Percentiles rank a stretch among this genome's conserved stretches.
Evolutionary conservation across 2,113 vertebrate species (phyloP).

Genomic region (Meleagris gallopavo): DNA sequence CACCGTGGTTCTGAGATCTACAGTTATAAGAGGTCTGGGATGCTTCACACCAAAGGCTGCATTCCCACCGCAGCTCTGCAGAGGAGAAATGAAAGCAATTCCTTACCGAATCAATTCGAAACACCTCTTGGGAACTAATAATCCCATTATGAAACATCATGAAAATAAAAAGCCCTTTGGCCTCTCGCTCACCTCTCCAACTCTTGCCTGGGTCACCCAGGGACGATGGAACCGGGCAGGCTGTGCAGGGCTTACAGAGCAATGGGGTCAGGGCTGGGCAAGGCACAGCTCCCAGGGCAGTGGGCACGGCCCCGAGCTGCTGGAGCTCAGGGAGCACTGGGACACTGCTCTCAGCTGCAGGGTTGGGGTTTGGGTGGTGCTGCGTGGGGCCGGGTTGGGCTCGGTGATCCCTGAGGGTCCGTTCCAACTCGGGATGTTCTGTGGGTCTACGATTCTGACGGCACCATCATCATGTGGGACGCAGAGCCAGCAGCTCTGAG

Average conservation of each 20-base stretch:
- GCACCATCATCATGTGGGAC: rapidly evolving
- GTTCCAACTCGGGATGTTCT: too few species aligned
- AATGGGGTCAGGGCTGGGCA: neutral
- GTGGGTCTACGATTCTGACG: too few species aligned
- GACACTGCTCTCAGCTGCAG: too few species aligned
- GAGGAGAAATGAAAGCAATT: conserved; percentile 42
- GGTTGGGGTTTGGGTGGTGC: too few species aligned
- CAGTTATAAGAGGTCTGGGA: neutral
- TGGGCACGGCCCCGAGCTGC: too few species aligned
- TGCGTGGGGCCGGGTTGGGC: too few species aligned
- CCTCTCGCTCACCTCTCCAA: neutral
- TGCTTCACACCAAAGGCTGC: neutral
- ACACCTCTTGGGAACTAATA: conserved; percentile 68
- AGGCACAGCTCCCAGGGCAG: too few species aligned
- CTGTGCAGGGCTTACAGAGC: too few species aligned
- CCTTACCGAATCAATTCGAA: conserved; percentile 37
- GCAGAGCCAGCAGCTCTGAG: neutral
- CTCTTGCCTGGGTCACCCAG: neutral
- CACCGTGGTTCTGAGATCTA: neutral
- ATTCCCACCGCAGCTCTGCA: neutral
- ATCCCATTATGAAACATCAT: conserved; percentile 64
- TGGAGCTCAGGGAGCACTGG: too few species aligned
- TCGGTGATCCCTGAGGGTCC: too few species aligned
- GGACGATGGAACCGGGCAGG: neutral
- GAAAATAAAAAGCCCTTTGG: conserved; percentile 34